These are phyloP conservation scores for Sebastes cheni DNA, from an alignment of 2,797 vertebrate species.

Conservation along the genomic window DNA sequence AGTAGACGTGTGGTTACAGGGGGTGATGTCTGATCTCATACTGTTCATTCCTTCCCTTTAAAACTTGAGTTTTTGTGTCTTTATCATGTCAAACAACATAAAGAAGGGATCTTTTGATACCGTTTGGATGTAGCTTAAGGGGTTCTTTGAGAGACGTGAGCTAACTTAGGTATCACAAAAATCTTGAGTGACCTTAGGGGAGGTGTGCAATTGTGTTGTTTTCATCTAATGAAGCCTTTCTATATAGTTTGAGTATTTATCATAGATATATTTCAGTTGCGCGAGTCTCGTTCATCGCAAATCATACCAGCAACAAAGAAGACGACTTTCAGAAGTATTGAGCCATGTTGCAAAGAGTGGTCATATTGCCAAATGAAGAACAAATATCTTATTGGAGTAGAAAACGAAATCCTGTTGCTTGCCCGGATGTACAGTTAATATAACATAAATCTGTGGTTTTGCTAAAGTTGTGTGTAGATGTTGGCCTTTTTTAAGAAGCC, in stretches of 20 bases:
- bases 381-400: constrained; percentile 60
- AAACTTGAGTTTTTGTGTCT: constrained; percentile 17
- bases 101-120: constrained; percentile 53
- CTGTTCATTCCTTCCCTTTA: constrained; percentile 31
- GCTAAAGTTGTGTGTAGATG: constrained; percentile 56
- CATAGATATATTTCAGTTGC: constrained; percentile 43
- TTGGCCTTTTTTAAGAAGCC: constrained; percentile 55
- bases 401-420: constrained; percentile 45
- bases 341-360: constrained; percentile 64
- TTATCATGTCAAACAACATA: constrained; percentile 2
- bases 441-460: constrained; percentile 59
- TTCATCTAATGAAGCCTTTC: constrained; percentile 57
- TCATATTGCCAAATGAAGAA: constrained; percentile 81
- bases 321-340: constrained; percentile 60
- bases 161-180: constrained; percentile 33
- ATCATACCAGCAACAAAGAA: constrained; percentile 75
- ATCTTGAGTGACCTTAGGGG: constrained; percentile 58
- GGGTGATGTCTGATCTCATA: constrained; percentile 21
- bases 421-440: constrained; percentile 61
- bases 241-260: constrained; percentile 48
- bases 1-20: constrained; percentile 1
- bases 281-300: constrained; percentile 38
- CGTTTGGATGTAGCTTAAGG: constrained; percentile 23
- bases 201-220: constrained; percentile 66
- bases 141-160: constrained; percentile 20